Base-by-base conservation (phyloP, 1,140 invertebrate species). In the Philotrypesis tridentata region DNA sequence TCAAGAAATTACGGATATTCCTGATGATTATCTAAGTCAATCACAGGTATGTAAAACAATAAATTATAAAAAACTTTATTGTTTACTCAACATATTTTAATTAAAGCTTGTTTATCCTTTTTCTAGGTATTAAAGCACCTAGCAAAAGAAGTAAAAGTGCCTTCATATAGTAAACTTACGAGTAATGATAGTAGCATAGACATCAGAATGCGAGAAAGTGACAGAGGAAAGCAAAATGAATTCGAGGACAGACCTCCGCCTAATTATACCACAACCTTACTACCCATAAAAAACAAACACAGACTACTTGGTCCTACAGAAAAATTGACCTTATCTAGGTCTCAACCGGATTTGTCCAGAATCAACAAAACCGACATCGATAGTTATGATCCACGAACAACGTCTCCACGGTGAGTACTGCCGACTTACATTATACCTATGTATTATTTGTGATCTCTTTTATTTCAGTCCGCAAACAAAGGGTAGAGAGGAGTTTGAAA, bases 1-100 rank as follows among this genome's bases (percentile, higher is more conserved):
- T 93, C 93, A 96, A 90, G 96, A 96, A 92, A 95, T 97, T 84
- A 96, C 95, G 1, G 96, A 96, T 88, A 97, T 97, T 87, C 96
- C 96, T 23, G 95, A 96, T 87, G 96, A 97, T 91, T 97, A 96
- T 88, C 92, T 97, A 3, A 96, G 94, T 89, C 95, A 97, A 85
- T 96, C 96, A 27, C 93, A 94, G 88, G 92, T 93, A 85, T 81
- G n/a, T 21, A 61, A 12, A 60, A 27, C 27, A 77, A 27, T 29
- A 61, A 43, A n/a, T n/a, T n/a, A n/a, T 77, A 43, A 73, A 17
- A 76, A 27, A 67, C 27, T 29, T 9, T 11, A 25, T 65, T 27
- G 27, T 27, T 12, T 25, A 23, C 12, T 65, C 21, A 12, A 2
- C 12, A 17, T 9, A 25, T 65, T 25, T 65, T 27, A 29, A 65